Conservation (phyloP, 2,113 vertebrate genomes). For the Terrapene triunguis region DNA sequence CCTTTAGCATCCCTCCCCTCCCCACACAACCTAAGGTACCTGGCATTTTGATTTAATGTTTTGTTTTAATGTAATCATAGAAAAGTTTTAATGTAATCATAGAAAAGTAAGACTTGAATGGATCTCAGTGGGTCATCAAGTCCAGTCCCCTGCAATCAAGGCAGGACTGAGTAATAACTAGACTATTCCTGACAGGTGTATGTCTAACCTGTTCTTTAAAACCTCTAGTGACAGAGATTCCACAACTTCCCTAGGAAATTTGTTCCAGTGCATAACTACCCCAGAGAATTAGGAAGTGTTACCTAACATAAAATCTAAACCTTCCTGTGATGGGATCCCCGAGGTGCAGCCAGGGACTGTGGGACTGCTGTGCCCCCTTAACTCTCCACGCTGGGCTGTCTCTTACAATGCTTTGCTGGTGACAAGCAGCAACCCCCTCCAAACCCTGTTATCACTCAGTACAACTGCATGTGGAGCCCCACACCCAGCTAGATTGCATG, state of each 20-base stretch:
- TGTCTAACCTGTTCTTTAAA: background rate
- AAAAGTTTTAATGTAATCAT: no score
- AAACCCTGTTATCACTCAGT: no score
- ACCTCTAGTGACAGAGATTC: background rate
- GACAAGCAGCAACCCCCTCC: no score
- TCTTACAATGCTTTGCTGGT: no score
- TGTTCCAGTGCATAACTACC: background rate
- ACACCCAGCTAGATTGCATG: no score
- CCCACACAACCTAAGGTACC: background rate
- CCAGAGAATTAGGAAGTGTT: background rate
- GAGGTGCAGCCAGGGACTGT: no score
- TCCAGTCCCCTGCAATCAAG: background rate
- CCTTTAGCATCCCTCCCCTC: background rate
- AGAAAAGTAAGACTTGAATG: background rate
- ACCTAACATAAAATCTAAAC: background rate
- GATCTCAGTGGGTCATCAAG: background rate
- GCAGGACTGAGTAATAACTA: background rate
- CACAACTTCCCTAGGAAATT: background rate
- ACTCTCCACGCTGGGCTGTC: no score
- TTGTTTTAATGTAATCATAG: no score
- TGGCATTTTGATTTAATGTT: background rate
- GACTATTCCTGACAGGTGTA: no score
- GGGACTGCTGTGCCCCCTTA: no score
- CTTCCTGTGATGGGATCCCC: no score
- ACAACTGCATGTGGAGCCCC: no score